Evolutionary conservation across 2,888 invertebrate genomes (phyloP), one percentile per base, ranked within the genome.

Genomic region (Heteromyza rotundicornis): DNA sequence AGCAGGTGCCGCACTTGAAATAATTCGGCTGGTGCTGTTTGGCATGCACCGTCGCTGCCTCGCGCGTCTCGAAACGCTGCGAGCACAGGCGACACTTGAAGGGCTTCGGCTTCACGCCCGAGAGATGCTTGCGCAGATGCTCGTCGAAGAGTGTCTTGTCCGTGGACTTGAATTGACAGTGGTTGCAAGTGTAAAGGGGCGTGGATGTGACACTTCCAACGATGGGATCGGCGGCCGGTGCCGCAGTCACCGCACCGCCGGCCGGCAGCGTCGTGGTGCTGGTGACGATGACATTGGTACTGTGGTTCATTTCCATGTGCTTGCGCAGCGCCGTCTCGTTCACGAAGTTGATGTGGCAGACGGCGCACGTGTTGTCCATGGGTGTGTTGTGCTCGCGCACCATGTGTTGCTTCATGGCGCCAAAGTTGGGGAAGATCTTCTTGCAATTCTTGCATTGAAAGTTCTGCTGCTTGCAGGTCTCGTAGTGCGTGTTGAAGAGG

Each of bases 31-130:
- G 82, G 77, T 84, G 84, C 56, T 81, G 79, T 67, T 84, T 84
- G 62, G 84, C 83, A 59, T 84, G 84, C 59, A 80, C 75, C 19
- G 81, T 81, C 44, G 84, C 84, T 23, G 81, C 80, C 59, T 84
- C 84, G 22, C 84, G 79, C 0, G 84, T 82, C 68, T 84, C 83
- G 62, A 84, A 84, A 5, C 84, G 77, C 44, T 80, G 78, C 35
- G 83, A 80, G 64, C 84, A 84, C n/a, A 84, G 71, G 1, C 83
- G 80, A 70, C 84, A 84, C 70, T 84, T 84, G 62, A 84, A 84
- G n/a, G 83, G 84, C 64, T 83, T 83, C n/a, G 82, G 77, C 62
- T 82, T 83, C 22, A 68, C 73, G 47, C 71, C 69, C 2, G 70
- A 55, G 17, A 78, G 68, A 67, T 84, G 84, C 57, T 82, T 84